Evolutionary conservation across 2,888 invertebrate species (phyloP).

Genomic region (Dione juno): DNA sequence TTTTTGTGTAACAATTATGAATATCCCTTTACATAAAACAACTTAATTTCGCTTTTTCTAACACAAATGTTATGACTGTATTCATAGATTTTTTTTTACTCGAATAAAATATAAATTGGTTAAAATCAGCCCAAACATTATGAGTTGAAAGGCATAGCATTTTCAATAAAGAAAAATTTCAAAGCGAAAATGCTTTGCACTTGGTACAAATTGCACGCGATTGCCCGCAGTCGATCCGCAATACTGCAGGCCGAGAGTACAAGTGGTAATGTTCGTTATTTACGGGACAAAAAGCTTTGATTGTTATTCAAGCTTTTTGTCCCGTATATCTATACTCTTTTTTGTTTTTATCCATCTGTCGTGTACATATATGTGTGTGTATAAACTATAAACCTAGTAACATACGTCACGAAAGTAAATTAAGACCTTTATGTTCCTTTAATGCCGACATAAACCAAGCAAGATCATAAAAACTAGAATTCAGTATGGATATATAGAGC

Average conservation of each 20-base stretch:
- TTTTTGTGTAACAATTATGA: too few species aligned
- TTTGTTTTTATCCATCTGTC: too few species aligned
- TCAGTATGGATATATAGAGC: slow-evolving; percentile 27
- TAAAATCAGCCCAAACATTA: neutral
- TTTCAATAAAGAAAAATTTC: slow-evolving; percentile 13
- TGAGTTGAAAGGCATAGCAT: neutral
- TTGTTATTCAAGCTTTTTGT: too few species aligned
- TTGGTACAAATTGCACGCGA: slow-evolving; percentile 37
- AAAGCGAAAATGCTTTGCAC: slow-evolving; percentile 19
- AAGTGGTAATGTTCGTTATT: slow-evolving; percentile 17
- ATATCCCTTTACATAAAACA: too few species aligned
- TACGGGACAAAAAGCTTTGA: neutral
- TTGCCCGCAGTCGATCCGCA: slow-evolving; percentile 40
- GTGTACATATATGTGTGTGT: neutral
- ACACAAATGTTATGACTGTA: too few species aligned
- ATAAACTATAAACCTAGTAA: slow-evolving; percentile 13
- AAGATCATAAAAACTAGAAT: slow-evolving; percentile 38
- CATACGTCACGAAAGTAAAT: slow-evolving; percentile 38
- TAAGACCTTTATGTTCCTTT: slow-evolving; percentile 35
- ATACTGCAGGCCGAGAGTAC: slow-evolving; percentile 33
- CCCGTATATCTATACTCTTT: too few species aligned
- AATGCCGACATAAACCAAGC: slow-evolving; percentile 38
- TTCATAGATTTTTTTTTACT: neutral
- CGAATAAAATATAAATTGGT: neutral
- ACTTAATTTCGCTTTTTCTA: too few species aligned